Percentiles rank a stretch among this genome's conserved stretches.
phyloP scores from a whole-genome alignment of 2,113 vertebrate species.

The Scatophagus argus region DNA sequence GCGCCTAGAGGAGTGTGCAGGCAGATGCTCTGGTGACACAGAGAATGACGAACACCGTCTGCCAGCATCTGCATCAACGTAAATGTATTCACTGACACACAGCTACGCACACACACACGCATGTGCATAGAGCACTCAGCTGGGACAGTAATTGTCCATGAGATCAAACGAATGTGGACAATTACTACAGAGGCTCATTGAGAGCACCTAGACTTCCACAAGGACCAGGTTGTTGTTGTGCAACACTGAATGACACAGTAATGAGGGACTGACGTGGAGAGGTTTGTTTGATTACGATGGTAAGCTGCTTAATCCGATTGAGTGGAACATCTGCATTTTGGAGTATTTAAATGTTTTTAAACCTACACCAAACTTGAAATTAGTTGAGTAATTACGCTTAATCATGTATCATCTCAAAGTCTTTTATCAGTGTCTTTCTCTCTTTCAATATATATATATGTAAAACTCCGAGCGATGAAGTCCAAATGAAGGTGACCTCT shows the following conservation, averaged over 20 bases:
- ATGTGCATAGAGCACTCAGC: slow-evolving; percentile 8
- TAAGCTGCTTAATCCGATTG: slow-evolving; percentile 12
- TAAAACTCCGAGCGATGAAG: not conserved
- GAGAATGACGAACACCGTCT: slow-evolving; percentile 64
- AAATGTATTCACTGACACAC: slow-evolving; percentile 27
- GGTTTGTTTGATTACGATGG: slow-evolving; percentile 32
- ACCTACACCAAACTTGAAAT: slow-evolving; percentile 4
- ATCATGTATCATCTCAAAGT: not conserved
- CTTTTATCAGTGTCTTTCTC: not conserved
- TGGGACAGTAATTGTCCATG: slow-evolving; percentile 39
- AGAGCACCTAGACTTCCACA: slow-evolving; percentile 5
- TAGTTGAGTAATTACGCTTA: not conserved
- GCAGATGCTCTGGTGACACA: slow-evolving; percentile 76
- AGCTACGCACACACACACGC: slow-evolving; percentile 15
- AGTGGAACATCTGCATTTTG: slow-evolving; percentile 23
- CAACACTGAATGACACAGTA: slow-evolving; percentile 13
- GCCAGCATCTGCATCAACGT: slow-evolving; percentile 63
- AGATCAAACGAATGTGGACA: slow-evolving; percentile 42
- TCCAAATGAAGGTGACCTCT: slow-evolving; percentile 5
- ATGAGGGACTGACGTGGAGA: slow-evolving; percentile 35
- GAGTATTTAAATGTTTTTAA: slow-evolving; percentile 8
- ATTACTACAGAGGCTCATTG: slow-evolving; percentile 24
- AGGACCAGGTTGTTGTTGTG: slow-evolving; percentile 12
- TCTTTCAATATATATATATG: too few species aligned
- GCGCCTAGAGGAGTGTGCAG: slow-evolving; percentile 44